Percentiles rank a stretch among this genome's conserved stretches.
Conservation (phyloP, 2,797 vertebrate species). For the Poeciliopsis paucimaculata region DNA sequence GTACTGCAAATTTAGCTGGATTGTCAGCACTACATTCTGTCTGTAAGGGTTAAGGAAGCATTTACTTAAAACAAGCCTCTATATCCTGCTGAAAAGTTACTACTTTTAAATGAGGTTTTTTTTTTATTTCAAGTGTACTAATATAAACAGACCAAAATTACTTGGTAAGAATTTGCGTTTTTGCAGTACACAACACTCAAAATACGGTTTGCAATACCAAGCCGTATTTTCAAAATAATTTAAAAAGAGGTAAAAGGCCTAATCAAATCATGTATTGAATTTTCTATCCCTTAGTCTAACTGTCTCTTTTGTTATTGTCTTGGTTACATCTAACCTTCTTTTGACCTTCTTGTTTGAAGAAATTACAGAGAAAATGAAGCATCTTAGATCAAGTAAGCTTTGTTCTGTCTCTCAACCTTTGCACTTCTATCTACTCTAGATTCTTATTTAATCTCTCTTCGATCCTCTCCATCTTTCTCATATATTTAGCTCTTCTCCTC, state of each 20-base stretch:
- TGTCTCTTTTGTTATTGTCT: not conserved
- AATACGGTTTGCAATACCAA: not conserved
- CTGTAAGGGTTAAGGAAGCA: too few relatives aligned
- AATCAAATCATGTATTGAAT: not conserved
- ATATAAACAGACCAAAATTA: too few relatives aligned
- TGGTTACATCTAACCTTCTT: not conserved
- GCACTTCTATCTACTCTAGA: not conserved
- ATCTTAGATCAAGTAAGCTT: not conserved
- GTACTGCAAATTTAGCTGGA: too few relatives aligned
- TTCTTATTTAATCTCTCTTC: not conserved
- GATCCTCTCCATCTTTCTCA: not conserved
- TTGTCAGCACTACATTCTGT: too few relatives aligned
- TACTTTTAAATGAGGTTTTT: too few relatives aligned
- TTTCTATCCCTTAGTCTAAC: not conserved
- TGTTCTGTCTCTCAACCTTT: not conserved
- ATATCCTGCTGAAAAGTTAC: too few relatives aligned
- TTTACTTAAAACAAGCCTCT: too few relatives aligned
- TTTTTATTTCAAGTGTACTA: too few relatives aligned
- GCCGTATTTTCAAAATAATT: not conserved
- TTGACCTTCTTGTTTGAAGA: not conserved
- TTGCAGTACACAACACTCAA: too few relatives aligned
- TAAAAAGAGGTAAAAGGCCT: not conserved
- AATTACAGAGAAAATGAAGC: conserved; percentile 3
- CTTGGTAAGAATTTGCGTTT: too few relatives aligned
- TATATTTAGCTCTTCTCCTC: not conserved